These are phyloP conservation scores for Drosophila pseudotakahashii DNA, from an alignment of 2,888 invertebrate species.

Conservation along the genomic window DNA sequence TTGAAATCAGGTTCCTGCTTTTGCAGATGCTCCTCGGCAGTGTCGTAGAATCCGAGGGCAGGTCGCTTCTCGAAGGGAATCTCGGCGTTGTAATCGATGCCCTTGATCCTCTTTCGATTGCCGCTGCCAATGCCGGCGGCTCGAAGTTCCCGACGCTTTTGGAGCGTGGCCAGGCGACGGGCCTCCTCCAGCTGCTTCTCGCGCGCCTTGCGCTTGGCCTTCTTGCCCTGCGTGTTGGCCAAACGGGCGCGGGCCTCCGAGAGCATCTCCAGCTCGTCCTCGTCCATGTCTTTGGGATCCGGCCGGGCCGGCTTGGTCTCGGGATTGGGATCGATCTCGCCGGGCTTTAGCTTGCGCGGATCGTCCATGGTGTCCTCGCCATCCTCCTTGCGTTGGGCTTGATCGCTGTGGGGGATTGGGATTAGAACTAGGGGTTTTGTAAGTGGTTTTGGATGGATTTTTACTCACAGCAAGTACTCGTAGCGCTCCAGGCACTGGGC, in stretches of 20 bases:
- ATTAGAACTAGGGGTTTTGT: neutral
- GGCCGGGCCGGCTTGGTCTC: constrained; percentile 99
- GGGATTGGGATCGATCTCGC: constrained; percentile 99
- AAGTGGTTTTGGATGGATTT: no score
- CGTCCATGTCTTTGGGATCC: constrained; percentile 99
- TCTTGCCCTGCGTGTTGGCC: constrained; percentile 98
- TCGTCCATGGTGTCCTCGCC: constrained; percentile 96
- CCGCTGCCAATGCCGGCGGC: constrained; percentile 95
- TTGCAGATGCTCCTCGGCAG: constrained; percentile 94
- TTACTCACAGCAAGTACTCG: constrained; percentile 94
- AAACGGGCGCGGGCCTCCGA: constrained; percentile 99
- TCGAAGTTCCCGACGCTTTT: constrained; percentile 98
- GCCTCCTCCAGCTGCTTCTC: constrained; percentile 99
- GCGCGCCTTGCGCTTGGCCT: constrained; percentile 96
- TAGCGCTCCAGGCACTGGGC: constrained; percentile 99
- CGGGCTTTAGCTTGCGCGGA: constrained; percentile 98
- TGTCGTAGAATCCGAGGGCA: constrained; percentile 97
- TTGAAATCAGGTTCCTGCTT: constrained; percentile 96
- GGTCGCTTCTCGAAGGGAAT: constrained; percentile 98
- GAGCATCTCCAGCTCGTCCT: constrained; percentile 99
- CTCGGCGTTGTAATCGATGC: constrained; percentile 98
- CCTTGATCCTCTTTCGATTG: constrained; percentile 87
- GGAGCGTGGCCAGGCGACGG: constrained; percentile 96
- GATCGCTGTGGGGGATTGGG: constrained; percentile 88
- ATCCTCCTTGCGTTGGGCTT: constrained; percentile 98